A percentile compares a stretch with the other conserved stretches of the same genome.
These are phyloP conservation scores for Leptinotarsa texana DNA, from an alignment of 1,140 invertebrate genomes.

Conservation along the genomic window DNA sequence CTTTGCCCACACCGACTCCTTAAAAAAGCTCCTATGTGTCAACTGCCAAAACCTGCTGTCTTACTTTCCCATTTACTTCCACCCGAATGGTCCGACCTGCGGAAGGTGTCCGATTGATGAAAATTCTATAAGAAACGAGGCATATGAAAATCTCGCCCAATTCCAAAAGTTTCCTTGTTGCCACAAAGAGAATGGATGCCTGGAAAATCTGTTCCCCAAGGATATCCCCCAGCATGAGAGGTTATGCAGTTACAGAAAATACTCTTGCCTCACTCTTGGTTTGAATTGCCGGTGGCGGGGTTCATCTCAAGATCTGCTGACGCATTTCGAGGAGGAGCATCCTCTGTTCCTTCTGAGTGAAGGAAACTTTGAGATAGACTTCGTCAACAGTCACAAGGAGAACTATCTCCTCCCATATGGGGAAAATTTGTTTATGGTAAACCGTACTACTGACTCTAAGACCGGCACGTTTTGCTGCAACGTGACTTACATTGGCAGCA, in stretches of 20 bases:
- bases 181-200: conserved; percentile 30
- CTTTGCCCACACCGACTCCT: conserved; percentile 1
- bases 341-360: conserved; percentile 30
- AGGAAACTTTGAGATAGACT: conserved; percentile 34
- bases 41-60: conserved; percentile 32
- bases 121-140: conserved; percentile 15
- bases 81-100: conserved; percentile 22
- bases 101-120: conserved; percentile 29
- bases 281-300: conserved; percentile 27
- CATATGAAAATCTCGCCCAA: conserved; percentile 31
- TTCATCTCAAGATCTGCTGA: conserved; percentile 16
- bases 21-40: conserved; percentile 18
- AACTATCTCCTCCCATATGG: conserved; percentile 33
- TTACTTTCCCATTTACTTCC: conserved; percentile 31
- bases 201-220: conserved; percentile 25
- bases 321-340: conserved; percentile 34
- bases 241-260: conserved; percentile 24
- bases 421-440: conserved; percentile 35
- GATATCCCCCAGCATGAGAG: conserved; percentile 33
- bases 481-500: conserved; percentile 25
- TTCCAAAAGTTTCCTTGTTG: conserved; percentile 33
- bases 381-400: conserved; percentile 34
- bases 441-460: conserved; percentile 16
- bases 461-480: conserved; percentile 28
- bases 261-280: conserved; percentile 21